Evolutionary conservation across 2,888 invertebrate genomes (phyloP), one percentile per base, ranked within the genome.

Genomic region (Erynnis tages): DNA sequence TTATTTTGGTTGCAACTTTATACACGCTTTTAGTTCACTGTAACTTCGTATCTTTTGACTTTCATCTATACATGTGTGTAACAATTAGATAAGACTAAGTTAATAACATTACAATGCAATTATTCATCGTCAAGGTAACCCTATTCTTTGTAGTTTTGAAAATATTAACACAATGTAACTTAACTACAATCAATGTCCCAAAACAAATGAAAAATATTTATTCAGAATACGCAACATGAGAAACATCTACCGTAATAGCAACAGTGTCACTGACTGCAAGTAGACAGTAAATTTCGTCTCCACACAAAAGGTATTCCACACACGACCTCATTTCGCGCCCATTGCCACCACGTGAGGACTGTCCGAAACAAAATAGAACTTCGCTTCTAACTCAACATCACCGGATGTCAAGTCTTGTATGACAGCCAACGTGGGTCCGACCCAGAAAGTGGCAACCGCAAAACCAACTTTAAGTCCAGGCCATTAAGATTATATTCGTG

Each of bases 341-440:
- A 47, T 54, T 57, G 54, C 55, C 48, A 57, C 55, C 54, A 55
- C 52, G 54, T 49, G 38, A 54, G 54, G 47, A 50, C 43, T 29
- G 52, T 32, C 44, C 49, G 54, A 54, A 55, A 64, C 60, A 57
- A 58, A 62, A 60, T 60, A 63, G 61, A 59, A 61, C 57, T 56
- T 49, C 52, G 45, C 54, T 55, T 57, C 55, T 27, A 34, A 50
- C 49, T 41, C 32, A 48, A 30, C 48, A 32, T 43, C 50, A 37
- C 43, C 50, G 50, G 44, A 52, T 30, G 52, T 44, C 50, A 44
- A 37, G 50, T 23, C 45, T 38, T 27, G 45, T 46, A 46, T 53
- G 45, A 45, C 45, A 46, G 35, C 54, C 61, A 62, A 66, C 63
- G 56, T 52, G 60, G 63, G 62, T 63, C 55, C 21, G 54, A 47